Conservation (phyloP, 2,113 vertebrate genomes). For the Gnathonemus longibarbis region DNA sequence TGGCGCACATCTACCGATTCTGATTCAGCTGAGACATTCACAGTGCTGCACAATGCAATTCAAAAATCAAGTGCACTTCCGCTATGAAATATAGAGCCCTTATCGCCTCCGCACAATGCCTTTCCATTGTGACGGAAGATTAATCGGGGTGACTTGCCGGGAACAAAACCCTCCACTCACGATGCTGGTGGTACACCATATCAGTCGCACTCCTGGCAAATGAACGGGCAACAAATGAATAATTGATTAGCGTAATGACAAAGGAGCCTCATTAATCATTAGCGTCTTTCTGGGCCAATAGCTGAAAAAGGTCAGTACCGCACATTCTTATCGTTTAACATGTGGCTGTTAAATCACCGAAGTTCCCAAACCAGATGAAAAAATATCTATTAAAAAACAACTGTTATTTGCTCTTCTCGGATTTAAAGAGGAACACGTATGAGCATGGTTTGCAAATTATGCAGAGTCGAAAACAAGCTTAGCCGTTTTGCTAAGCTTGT, state of each 20-base stretch:
- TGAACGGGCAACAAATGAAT: background rate
- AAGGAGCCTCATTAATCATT: background rate
- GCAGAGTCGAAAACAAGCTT: background rate
- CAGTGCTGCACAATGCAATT: background rate
- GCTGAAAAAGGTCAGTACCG: background rate
- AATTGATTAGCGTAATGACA: background rate
- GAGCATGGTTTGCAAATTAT: background rate
- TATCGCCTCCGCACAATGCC: background rate
- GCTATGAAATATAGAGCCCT: conserved; percentile 2
- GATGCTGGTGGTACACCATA: background rate
- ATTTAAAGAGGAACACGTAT: background rate
- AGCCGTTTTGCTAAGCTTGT: background rate
- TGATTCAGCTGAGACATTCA: background rate
- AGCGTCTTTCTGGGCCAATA: background rate
- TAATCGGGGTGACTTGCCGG: background rate
- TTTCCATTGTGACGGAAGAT: background rate
- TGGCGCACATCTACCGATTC: background rate
- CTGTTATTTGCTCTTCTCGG: background rate
- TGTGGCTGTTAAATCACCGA: background rate
- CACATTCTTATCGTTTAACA: background rate
- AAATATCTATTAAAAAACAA: background rate
- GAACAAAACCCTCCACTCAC: background rate
- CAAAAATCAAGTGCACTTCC: background rate
- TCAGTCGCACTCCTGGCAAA: background rate
- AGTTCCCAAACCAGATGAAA: background rate